These are phyloP conservation scores for Heliconius hewitsoni DNA, from an alignment of 1,140 invertebrate species.

Conservation along the genomic window DNA sequence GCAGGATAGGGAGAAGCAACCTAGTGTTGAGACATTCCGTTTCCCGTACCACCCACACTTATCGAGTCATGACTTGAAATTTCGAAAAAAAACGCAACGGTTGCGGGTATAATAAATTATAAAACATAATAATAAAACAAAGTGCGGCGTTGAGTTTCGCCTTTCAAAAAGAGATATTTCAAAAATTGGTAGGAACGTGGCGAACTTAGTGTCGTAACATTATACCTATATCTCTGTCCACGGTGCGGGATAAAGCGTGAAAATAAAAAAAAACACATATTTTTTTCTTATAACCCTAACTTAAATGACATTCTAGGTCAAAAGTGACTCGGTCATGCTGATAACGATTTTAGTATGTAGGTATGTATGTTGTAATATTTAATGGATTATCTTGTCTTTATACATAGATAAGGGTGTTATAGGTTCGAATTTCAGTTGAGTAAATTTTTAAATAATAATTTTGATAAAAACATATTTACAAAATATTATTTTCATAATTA, in stretches of 20 bases:
- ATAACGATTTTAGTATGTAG: neutral
- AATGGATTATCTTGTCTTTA: conserved; percentile 1
- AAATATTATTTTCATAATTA: no score
- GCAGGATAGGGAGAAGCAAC: no score
- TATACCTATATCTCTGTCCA: neutral
- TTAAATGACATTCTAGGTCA: neutral
- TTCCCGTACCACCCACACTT: no score
- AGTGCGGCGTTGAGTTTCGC: no score
- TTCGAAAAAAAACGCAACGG: no score
- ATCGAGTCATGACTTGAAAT: no score
- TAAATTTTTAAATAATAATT: neutral
- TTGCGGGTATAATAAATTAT: no score
- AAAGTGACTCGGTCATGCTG: conserved; percentile 4
- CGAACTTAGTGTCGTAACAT: neutral
- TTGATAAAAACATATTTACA: neutral
- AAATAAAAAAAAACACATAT: neutral
- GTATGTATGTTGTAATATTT: conserved; percentile 6
- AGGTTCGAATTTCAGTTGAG: neutral
- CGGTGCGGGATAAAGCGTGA: neutral
- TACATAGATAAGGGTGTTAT: neutral
- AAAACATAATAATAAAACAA: no score
- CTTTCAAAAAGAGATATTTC: no score
- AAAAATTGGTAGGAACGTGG: no score
- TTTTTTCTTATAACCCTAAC: neutral
- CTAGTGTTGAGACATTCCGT: no score